These are phyloP conservation scores for Panthera leo DNA, from an alignment of 2,113 vertebrate genomes.

Conservation along the genomic window DNA sequence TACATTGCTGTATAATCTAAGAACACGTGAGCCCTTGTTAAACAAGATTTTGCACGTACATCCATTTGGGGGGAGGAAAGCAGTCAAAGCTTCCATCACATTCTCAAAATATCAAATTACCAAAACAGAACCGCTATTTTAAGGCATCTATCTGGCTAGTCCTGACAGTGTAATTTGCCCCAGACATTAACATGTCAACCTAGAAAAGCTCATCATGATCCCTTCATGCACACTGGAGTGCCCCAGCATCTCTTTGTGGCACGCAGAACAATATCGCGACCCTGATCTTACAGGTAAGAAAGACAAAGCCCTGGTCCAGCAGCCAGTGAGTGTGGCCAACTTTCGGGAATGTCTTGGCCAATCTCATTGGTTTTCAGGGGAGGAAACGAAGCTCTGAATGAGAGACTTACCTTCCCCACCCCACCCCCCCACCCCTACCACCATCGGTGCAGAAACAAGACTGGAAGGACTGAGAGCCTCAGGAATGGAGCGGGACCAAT, in stretches of 20 bases:
- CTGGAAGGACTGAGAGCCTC: not conserved
- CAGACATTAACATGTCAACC: not conserved
- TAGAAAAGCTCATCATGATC: not conserved
- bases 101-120: not conserved
- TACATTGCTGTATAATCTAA: not conserved
- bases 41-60: not conserved
- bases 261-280: not conserved
- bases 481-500: rapidly evolving
- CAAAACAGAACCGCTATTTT: not conserved
- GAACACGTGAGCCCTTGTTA: not conserved
- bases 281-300: not conserved
- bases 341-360: not conserved
- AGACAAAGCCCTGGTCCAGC: not conserved
- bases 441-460: not conserved
- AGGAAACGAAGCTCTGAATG: not conserved
- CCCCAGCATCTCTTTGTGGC: not conserved
- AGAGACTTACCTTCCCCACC: not conserved
- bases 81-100: not conserved
- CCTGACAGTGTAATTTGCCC: not conserved
- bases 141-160: not conserved
- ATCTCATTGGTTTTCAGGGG: not conserved
- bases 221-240: not conserved
- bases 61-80: not conserved
- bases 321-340: not conserved
- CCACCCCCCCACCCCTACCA: not conserved